These are phyloP conservation scores for Conopomorpha cramerella DNA, from an alignment of 1,140 invertebrate genomes.

Conservation along the genomic window DNA sequence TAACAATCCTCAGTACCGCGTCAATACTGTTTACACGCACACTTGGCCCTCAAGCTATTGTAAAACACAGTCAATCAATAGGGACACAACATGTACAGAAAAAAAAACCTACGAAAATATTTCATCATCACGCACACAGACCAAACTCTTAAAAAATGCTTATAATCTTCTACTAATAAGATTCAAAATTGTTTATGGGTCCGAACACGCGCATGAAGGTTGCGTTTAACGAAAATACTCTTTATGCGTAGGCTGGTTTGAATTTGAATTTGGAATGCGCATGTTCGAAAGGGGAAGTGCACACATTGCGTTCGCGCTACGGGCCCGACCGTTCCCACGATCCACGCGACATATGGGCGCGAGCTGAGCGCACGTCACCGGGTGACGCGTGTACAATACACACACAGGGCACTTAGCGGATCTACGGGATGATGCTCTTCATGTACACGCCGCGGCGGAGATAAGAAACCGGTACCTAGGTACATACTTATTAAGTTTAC, in stretches of 20 bases:
- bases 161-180: too few relatives aligned
- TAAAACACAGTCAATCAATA: constrained; percentile 36
- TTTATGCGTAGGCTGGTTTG: constrained; percentile 11
- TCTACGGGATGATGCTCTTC: constrained; percentile 30
- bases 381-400: constrained; percentile 52
- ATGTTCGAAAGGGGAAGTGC: constrained; percentile 25
- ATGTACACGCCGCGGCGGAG: too few relatives aligned
- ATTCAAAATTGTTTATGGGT: constrained; percentile 8
- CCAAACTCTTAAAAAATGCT: too few relatives aligned
- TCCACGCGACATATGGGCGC: constrained; percentile 55
- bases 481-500: not conserved
- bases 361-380: constrained; percentile 35
- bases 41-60: constrained; percentile 31
- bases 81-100: constrained; percentile 32
- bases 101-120: constrained; percentile 6
- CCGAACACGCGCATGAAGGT: not conserved
- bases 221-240: constrained; percentile 12
- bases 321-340: constrained; percentile 53
- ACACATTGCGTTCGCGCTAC: constrained; percentile 42
- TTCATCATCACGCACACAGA: not conserved
- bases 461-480: not conserved
- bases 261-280: constrained; percentile 15
- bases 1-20: constrained; percentile 16
- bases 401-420: constrained; percentile 35
- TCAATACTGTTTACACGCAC: constrained; percentile 29